Conservation (phyloP, 2,888 invertebrate genomes). For the Antitype chi region DNA sequence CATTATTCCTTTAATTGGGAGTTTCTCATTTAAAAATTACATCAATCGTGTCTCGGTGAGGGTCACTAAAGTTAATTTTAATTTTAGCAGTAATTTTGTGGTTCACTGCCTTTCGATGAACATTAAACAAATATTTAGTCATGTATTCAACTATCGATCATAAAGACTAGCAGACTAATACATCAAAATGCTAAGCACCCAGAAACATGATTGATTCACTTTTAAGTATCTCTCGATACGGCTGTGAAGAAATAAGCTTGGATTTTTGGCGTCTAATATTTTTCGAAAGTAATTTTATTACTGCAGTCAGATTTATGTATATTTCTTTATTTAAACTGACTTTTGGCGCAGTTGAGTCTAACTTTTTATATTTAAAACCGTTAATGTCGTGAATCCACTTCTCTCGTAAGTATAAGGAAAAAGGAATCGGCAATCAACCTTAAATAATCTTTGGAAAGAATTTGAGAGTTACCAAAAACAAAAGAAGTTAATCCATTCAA, state of each 20-base stretch:
- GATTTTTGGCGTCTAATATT: not conserved
- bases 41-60: constrained; percentile 14
- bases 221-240: constrained; percentile 36
- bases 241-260: constrained; percentile 5
- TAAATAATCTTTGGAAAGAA: not conserved
- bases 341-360: not conserved
- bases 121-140: constrained; percentile 10
- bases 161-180: constrained; percentile 25
- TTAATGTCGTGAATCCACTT: not conserved
- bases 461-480: not conserved
- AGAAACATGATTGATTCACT: constrained; percentile 34
- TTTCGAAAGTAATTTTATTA: not conserved
- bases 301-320: not conserved
- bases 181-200: constrained; percentile 36
- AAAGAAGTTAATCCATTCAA: not conserved
- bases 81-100: not conserved
- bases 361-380: not conserved
- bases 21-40: constrained; percentile 35
- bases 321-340: not conserved
- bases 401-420: not conserved
- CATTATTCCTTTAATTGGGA: constrained; percentile 41
- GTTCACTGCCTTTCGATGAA: not conserved
- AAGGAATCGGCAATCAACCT: not conserved
- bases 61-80: constrained; percentile 5
- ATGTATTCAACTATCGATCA: constrained; percentile 12